Evolutionary conservation across 2,113 vertebrate genomes (phyloP).

Genomic region (Haliaeetus leucogaster): DNA sequence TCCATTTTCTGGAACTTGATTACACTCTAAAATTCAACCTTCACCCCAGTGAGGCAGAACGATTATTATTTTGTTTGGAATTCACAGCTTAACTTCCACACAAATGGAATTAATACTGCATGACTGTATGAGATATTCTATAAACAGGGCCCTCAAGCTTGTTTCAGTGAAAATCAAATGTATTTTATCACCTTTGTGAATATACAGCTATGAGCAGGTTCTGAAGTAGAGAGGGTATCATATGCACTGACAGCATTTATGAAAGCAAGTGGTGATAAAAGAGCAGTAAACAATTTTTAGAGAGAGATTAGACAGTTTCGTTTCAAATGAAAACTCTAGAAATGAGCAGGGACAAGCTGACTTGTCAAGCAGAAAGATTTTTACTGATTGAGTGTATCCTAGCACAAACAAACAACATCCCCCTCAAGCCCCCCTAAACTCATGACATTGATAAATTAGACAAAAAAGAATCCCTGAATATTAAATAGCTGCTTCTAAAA

Average conservation of each 20-base stretch:
- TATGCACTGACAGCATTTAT: not conserved
- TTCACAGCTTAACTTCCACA: not conserved
- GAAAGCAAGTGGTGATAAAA: slow-evolving; percentile 14
- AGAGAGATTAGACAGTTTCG: not conserved
- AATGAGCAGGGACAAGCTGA: not conserved
- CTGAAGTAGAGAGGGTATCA: slow-evolving; percentile 4
- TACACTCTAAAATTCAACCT: not conserved
- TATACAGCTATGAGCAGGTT: not conserved
- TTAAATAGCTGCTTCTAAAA: not conserved
- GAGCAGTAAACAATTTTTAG: not conserved
- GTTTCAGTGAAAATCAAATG: slow-evolving; percentile 30
- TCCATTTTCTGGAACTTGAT: not conserved
- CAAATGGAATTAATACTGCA: not conserved
- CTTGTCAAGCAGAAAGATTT: not conserved
- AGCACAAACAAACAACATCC: not conserved
- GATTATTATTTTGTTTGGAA: not conserved
- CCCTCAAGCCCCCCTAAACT: not conserved
- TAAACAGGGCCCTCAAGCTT: not conserved
- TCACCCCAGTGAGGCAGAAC: not conserved
- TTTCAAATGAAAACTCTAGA: not conserved
- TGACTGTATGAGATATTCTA: not conserved
- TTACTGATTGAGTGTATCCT: not conserved
- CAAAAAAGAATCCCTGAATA: not conserved
- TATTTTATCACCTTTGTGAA: slow-evolving; percentile 11
- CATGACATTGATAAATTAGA: not conserved